phyloP scores from a whole-genome alignment of 2,113 vertebrate genomes.

The Malurus melanocephalus region DNA sequence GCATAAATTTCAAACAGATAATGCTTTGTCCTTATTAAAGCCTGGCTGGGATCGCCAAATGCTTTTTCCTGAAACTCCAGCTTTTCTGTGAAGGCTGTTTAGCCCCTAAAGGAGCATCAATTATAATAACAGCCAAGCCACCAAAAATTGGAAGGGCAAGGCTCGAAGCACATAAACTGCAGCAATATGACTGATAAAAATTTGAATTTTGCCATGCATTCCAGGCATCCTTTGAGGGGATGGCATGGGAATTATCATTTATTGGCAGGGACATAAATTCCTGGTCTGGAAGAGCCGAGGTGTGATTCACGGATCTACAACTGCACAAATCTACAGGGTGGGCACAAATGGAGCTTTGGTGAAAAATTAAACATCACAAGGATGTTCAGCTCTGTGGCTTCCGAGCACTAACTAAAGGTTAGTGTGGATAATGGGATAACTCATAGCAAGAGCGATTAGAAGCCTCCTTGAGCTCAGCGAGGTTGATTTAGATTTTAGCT shows the following conservation, averaged over 20 bases:
- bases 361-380: not conserved
- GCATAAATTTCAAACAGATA: conserved; percentile 64
- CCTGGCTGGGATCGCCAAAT: conserved; percentile 28
- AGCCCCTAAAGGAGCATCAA: conserved; percentile 33
- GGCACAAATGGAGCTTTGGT: not conserved
- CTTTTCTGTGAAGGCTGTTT: conserved; percentile 27
- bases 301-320: not conserved
- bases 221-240: not conserved
- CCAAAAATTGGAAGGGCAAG: conserved; percentile 1
- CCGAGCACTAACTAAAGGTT: not conserved
- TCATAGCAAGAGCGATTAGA: not conserved
- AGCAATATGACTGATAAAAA: conserved; percentile 43
- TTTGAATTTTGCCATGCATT: not conserved
- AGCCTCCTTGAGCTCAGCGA: not conserved
- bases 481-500: not conserved
- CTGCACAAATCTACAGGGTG: not conserved
- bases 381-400: not conserved
- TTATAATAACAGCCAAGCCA: conserved; percentile 54
- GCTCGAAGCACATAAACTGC: conserved; percentile 21
- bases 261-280: not conserved
- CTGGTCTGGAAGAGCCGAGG: not conserved
- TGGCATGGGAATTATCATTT: not conserved
- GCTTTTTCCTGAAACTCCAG: conserved; percentile 30
- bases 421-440: not conserved
- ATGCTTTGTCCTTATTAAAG: conserved; percentile 62